Base-by-base conservation (phyloP, 2,888 invertebrate genomes). In the Rhodophaea formosa region DNA sequence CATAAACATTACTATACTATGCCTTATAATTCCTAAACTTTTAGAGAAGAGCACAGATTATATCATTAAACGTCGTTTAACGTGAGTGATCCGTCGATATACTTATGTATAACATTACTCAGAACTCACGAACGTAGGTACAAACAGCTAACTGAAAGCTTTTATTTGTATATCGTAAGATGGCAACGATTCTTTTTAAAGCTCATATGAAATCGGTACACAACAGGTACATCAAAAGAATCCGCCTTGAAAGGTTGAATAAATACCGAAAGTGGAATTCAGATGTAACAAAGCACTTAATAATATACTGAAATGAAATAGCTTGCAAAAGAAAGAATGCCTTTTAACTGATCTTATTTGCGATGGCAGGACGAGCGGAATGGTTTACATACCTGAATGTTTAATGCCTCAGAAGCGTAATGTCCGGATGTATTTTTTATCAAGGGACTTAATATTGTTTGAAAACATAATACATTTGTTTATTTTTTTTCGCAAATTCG, bases 241-340 rank as follows among this genome's bases (percentile, higher is more conserved):
- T 46, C 12, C 10, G 12, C 12, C 29, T 10, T n/a, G 12, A 29
- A 23, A 46, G 23, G 46, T 46, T n/a, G 12, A 46, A 17, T 29
- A 46, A 23, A 46, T 46, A 46, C 46, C 23, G 6, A 46, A 12
- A 23, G 23, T 17, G 17, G 46, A 46, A 46, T 23, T 46, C 17
- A 46, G 16, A 12, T 23, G 46, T 17, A 49, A 49, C 49, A 49
- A 49, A 32, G 49, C 15, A 49, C 32, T 49, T 32, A 32, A 49
- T 49, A 32, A 49, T 32, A 10, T 32, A 46, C 46, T 46, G 49
- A 49, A 49, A 32, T 32, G 32, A 32, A 15, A 30, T 49, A 32
- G 49, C 32, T 49, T 8, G 14, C 32, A 32, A 49, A 46, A 46
- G 23, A 46, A 49, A 8, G 32, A 39, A 39, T 10, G 15, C 49